Evolutionary conservation across 2,113 vertebrate genomes (phyloP).

Genomic region (Marmota flaviventris): DNA sequence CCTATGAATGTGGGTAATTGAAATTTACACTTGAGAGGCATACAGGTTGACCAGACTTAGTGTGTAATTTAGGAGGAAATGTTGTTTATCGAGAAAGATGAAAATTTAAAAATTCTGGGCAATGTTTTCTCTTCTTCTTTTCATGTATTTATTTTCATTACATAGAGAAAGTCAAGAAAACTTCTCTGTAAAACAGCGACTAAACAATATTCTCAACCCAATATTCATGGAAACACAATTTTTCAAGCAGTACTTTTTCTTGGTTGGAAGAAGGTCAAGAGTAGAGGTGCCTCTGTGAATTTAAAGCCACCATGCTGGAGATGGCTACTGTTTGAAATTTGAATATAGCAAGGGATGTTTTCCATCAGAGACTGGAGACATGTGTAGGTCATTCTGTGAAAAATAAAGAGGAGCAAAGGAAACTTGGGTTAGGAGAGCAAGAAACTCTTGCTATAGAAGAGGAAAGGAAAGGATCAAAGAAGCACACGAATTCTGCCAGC

Average conservation of each 20-base stretch:
- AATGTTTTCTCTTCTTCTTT: not conserved
- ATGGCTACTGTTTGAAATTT: slow-evolving; percentile 1
- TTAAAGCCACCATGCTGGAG: not conserved
- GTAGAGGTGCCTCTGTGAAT: not conserved
- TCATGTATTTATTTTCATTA: not conserved
- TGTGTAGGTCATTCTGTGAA: not conserved
- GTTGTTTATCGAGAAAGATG: not conserved
- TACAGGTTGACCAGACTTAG: not conserved
- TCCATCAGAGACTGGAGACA: not conserved
- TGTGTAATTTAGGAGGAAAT: not conserved
- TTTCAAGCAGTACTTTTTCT: not conserved
- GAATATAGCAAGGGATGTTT: not conserved
- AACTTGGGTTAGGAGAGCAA: not conserved
- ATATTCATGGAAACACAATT: not conserved
- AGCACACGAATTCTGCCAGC: not conserved
- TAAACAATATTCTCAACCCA: slow-evolving; percentile 7
- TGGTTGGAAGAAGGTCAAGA: not conserved
- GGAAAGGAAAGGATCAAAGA: not conserved
- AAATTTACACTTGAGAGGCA: not conserved
- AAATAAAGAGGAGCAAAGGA: not conserved
- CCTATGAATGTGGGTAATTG: not conserved
- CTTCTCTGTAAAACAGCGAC: not conserved
- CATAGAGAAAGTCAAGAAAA: not conserved
- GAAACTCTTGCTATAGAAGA: not conserved
- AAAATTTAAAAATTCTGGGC: not conserved